Evolutionary conservation across 2,113 vertebrate species (phyloP).

Genomic region (Taxidea taxus): DNA sequence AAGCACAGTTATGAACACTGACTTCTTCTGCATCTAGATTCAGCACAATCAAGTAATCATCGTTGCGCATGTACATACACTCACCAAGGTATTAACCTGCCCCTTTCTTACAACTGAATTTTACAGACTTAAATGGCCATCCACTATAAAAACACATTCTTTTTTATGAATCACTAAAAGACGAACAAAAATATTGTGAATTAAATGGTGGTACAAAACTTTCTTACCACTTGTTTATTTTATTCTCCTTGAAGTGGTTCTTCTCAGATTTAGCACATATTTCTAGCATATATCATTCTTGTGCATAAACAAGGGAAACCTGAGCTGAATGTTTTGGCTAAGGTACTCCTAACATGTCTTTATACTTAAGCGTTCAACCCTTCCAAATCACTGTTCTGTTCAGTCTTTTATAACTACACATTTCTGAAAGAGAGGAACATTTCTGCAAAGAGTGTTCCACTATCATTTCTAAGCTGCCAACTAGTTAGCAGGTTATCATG

Average conservation of each 20-base stretch:
- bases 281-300: neutral
- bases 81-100: neutral
- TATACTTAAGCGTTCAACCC: neutral
- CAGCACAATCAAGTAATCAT: slow-evolving; percentile 13
- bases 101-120: neutral
- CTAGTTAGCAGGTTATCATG: neutral
- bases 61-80: neutral
- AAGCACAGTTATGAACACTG: slow-evolving; percentile 6
- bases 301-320: neutral
- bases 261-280: neutral
- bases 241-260: neutral
- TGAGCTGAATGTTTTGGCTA: neutral
- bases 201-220: neutral
- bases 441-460: neutral
- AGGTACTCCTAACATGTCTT: neutral
- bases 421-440: neutral
- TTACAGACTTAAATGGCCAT: slow-evolving; percentile 7
- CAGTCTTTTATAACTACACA: neutral
- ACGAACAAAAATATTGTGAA: neutral
- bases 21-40: neutral
- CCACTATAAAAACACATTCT: neutral
- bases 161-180: neutral
- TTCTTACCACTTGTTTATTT: neutral
- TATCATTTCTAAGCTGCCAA: neutral
- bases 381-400: neutral